phyloP scores from a whole-genome alignment of 2,797 vertebrate species.

The Oreortyx pictus region DNA sequence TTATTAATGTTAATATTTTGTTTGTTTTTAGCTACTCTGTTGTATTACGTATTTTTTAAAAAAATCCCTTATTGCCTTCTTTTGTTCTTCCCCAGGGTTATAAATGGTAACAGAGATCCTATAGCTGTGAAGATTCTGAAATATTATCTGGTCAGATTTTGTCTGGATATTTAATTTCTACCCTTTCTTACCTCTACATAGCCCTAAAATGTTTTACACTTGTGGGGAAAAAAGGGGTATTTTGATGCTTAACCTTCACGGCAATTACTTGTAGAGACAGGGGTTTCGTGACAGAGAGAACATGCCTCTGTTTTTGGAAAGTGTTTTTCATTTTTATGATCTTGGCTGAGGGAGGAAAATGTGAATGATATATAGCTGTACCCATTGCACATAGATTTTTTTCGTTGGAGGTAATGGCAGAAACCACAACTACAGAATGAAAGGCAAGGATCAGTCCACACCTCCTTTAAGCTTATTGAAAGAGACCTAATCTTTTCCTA shows the following conservation, averaged over 20 bases:
- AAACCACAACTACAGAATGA: not conserved
- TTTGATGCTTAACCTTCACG: not conserved
- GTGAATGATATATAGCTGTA: not conserved
- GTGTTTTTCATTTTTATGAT: not conserved
- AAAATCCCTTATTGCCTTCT: not conserved
- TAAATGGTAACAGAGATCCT: not conserved
- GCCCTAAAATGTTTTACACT: not conserved
- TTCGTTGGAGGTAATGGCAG: conserved; percentile 2
- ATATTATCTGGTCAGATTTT: not conserved
- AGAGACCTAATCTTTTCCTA: not conserved
- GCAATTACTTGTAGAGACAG: not conserved
- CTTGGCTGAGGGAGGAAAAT: not conserved
- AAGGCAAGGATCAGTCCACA: not conserved
- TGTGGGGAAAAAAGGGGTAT: not conserved
- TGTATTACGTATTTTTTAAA: not conserved
- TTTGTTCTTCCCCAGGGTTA: not conserved
- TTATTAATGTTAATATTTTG: not conserved
- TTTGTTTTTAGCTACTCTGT: not conserved
- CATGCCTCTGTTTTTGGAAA: not conserved
- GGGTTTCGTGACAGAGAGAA: not conserved
- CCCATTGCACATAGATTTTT: accelerated
- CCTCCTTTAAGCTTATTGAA: not conserved
- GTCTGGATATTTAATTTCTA: not conserved
- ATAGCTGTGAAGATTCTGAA: not conserved
- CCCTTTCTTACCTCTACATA: not conserved